These are phyloP conservation scores for Habropoda laboriosa DNA, from an alignment of 1,140 invertebrate genomes.

Conservation along the genomic window DNA sequence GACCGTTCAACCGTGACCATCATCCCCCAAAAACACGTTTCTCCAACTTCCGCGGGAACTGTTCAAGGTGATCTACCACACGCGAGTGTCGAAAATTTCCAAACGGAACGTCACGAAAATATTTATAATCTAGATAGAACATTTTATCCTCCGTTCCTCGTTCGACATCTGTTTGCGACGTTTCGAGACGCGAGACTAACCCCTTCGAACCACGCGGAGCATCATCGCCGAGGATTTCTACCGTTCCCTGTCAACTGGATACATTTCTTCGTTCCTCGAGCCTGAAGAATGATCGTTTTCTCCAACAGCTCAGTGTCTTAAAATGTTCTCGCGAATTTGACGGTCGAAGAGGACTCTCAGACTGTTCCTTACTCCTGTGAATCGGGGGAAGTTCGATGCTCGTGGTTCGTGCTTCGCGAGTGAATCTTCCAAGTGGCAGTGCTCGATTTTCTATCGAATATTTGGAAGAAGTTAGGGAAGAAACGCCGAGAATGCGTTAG, in stretches of 20 bases:
- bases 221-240: neutral
- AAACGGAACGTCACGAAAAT: too few species aligned
- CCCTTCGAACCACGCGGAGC: neutral
- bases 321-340: neutral
- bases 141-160: too few species aligned
- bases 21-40: slow-evolving; percentile 13
- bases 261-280: neutral
- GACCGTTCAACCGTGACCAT: slow-evolving; percentile 72
- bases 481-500: slow-evolving; percentile 64
- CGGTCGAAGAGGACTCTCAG: neutral
- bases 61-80: neutral
- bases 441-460: neutral
- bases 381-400: neutral
- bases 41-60: neutral
- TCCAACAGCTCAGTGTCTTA: neutral
- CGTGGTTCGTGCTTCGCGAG: neutral
- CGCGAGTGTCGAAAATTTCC: too few species aligned
- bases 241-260: neutral
- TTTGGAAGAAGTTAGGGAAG: neutral
- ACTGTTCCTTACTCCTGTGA: neutral
- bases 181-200: slow-evolving; percentile 1
- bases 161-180: neutral
- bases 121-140: too few species aligned
- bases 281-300: neutral
- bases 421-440: neutral